phyloP scores from a whole-genome alignment of 2,888 invertebrate genomes.

The Allophyes oxyacanthae region DNA sequence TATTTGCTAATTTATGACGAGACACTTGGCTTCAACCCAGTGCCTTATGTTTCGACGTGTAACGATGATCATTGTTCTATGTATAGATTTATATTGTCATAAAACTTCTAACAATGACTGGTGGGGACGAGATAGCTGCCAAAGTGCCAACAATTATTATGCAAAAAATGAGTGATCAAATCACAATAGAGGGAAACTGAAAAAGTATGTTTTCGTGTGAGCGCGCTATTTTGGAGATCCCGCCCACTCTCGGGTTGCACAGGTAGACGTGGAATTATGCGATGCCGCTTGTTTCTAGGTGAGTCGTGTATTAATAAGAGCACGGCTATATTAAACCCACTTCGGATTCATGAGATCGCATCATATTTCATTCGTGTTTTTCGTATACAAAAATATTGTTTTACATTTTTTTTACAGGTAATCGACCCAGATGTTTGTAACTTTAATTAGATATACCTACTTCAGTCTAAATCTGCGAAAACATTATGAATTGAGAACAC shows the following conservation, averaged over 20 bases:
- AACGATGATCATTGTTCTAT: slow-evolving; percentile 62
- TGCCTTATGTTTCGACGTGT: slow-evolving; percentile 46
- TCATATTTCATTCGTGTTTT: slow-evolving; percentile 70
- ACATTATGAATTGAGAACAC: too few relatives aligned
- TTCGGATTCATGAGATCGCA: slow-evolving; percentile 70
- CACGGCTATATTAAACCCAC: slow-evolving; percentile 75
- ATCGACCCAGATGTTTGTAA: too few relatives aligned
- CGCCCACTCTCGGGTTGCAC: slow-evolving; percentile 63
- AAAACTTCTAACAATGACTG: slow-evolving; percentile 60
- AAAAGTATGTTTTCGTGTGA: slow-evolving; percentile 63
- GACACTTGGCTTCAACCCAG: slow-evolving; percentile 69
- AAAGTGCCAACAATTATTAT: slow-evolving; percentile 56
- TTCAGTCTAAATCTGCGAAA: too few relatives aligned
- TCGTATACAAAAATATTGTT: slow-evolving; percentile 19
- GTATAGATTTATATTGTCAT: slow-evolving; percentile 73
- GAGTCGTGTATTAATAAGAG: slow-evolving; percentile 77
- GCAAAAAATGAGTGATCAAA: slow-evolving; percentile 45
- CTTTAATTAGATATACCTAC: too few relatives aligned
- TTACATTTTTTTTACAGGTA: neutral
- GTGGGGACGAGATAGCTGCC: slow-evolving; percentile 51
- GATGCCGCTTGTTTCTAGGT: slow-evolving; percentile 72
- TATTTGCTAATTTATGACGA: slow-evolving; percentile 55
- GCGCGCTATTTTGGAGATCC: slow-evolving; percentile 73
- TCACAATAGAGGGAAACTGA: slow-evolving; percentile 60
- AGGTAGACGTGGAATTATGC: slow-evolving; percentile 74